Evolutionary conservation across 1,140 invertebrate species (phyloP).

Genomic region (Macrobrachium nipponense): DNA sequence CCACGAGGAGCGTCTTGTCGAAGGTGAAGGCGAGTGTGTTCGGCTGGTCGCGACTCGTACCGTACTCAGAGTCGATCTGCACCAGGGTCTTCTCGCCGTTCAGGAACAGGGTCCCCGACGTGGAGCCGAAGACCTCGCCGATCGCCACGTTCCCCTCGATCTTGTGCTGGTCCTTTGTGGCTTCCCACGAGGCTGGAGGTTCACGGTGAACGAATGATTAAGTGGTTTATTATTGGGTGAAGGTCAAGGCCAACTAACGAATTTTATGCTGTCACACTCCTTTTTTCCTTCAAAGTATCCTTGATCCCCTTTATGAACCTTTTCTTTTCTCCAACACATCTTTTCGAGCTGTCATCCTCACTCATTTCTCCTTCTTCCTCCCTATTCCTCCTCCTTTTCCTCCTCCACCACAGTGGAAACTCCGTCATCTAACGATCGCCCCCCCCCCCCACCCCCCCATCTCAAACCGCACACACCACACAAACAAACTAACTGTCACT

Average conservation of each 20-base stretch:
- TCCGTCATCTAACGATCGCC: too few relatives aligned
- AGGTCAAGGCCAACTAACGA: background rate
- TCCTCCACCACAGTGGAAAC: too few relatives aligned
- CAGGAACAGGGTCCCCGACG: background rate
- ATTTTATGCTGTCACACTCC: background rate
- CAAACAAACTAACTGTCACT: too few relatives aligned
- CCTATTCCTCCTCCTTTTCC: too few relatives aligned
- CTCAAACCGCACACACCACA: too few relatives aligned
- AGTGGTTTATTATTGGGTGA: background rate
- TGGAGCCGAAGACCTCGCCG: conserved; percentile 3
- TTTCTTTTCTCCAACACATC: too few relatives aligned
- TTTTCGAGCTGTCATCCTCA: too few relatives aligned
- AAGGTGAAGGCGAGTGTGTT: background rate
- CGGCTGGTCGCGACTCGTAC: background rate
- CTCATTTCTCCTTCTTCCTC: too few relatives aligned
- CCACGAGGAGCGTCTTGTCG: background rate
- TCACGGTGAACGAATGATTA: background rate
- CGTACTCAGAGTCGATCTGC: conserved; percentile 14
- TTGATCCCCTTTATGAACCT: too few relatives aligned
- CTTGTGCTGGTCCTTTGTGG: background rate
- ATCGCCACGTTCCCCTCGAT: background rate
- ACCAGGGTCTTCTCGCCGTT: background rate
- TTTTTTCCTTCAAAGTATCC: too few relatives aligned
- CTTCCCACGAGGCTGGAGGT: conserved; percentile 30
- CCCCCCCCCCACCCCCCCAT: too few relatives aligned